Conservation (phyloP, 2,888 invertebrate genomes). For the Luperina testacea region DNA sequence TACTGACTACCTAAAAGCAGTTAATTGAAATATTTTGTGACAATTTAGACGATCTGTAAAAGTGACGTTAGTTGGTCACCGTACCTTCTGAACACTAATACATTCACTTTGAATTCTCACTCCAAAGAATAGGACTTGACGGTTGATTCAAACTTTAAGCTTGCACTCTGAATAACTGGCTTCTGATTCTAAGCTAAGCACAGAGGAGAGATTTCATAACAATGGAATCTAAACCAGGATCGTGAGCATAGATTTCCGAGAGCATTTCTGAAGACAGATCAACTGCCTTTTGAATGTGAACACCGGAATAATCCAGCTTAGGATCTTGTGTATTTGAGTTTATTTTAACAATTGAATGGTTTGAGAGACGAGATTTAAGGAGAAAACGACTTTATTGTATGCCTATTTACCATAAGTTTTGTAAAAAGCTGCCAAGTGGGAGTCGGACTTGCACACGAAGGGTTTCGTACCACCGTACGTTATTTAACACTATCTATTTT, state of each 20-base stretch:
- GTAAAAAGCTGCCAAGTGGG: not conserved
- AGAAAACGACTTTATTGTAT: not conserved
- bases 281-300: conserved; percentile 43
- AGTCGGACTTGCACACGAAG: not conserved
- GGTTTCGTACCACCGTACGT: not conserved
- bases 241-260: conserved; percentile 32
- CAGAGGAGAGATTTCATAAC: conserved; percentile 46
- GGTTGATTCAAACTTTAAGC: conserved; percentile 25
- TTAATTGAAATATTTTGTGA: not conserved
- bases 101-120: conserved; percentile 9
- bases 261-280: conserved; percentile 53
- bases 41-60: not conserved
- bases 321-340: conserved; percentile 9
- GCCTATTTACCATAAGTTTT: not conserved
- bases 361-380: not conserved
- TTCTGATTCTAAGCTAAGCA: conserved; percentile 32
- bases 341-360: conserved; percentile 25
- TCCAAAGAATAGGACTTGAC: not conserved
- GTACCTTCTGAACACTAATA: not conserved
- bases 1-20: not conserved
- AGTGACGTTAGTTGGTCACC: not conserved
- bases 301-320: conserved; percentile 14
- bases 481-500: not conserved
- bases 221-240: conserved; percentile 49
- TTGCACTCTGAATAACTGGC: conserved; percentile 35